These are phyloP conservation scores for Drosophila seguyi DNA, from an alignment of 1,140 invertebrate species.

Conservation along the genomic window DNA sequence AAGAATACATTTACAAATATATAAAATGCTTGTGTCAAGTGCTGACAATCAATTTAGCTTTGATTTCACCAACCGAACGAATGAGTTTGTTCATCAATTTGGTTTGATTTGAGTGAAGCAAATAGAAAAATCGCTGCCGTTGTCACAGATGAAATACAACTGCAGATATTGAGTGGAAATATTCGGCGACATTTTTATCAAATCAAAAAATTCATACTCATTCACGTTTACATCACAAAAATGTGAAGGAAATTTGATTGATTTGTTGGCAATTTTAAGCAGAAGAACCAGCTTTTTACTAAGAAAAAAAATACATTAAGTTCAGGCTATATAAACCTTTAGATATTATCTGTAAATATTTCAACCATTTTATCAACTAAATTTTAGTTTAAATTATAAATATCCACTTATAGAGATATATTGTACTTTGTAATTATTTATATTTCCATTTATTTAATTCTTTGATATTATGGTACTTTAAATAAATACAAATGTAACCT, in stretches of 20 bases:
- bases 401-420: neutral
- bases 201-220: constrained; percentile 6
- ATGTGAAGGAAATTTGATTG: constrained; percentile 2
- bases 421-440: no score
- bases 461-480: no score
- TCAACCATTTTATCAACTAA: neutral
- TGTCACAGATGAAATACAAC: constrained; percentile 25
- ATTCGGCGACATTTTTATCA: neutral
- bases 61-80: constrained; percentile 40
- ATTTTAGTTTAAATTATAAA: neutral
- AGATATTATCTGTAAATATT: no score
- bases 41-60: constrained; percentile 51
- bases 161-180: constrained; percentile 4
- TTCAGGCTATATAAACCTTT: no score
- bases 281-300: no score
- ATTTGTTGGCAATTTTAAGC: neutral
- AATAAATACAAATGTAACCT: no score
- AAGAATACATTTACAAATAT: constrained; percentile 32
- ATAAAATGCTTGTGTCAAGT: constrained; percentile 39
- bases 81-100: constrained; percentile 43
- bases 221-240: neutral
- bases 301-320: neutral
- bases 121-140: constrained; percentile 22
- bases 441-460: no score
- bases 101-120: constrained; percentile 31